Evolutionary conservation across 2,797 vertebrate species (phyloP), one percentile per base, ranked within the genome.

Genomic region (Melanogrammus aeglefinus): DNA sequence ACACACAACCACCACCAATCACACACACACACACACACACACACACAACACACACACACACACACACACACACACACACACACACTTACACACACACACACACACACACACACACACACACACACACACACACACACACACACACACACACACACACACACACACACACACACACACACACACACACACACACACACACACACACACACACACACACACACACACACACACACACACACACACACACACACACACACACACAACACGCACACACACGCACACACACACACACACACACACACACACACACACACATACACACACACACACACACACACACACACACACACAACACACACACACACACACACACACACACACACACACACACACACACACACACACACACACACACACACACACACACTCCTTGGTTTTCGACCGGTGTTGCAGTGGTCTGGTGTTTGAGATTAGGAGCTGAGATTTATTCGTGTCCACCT

Each of bases 401-500:
- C 29, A 31, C 29, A 31, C 29, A 31, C 29, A 2, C 29, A 31
- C 29, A 31, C 29, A 31, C 29, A 31, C 2, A 31, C 29, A 31
- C 29, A 31, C 29, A 31, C n/a, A 27, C 63, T 66, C 63, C 63
- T 66, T 2, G 70, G 13, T 29, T 72, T 72, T 72, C 27, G 70
- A 21, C 29, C 70, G 31, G 29, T 72, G 70, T 31, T 27, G 63
- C 24, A 66, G 63, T 16, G 63, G 63, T 66, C 63, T 66, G 63
- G 63, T 66, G 24, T 66, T n/a, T 12, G 24, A 66, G n/a, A 66
- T 66, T 24, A 27, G 63, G 63, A 9, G 9, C 63, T 27, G 63
- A 66, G 10, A 63, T 63, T 66, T 66, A 72, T 85, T 78, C 77
- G 70, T 76, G 80, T 80, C 88, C 87, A 41, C 77, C 77, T 76